Evolutionary conservation across 2,888 invertebrate species (phyloP).

Genomic region (Dryobota labecula): DNA sequence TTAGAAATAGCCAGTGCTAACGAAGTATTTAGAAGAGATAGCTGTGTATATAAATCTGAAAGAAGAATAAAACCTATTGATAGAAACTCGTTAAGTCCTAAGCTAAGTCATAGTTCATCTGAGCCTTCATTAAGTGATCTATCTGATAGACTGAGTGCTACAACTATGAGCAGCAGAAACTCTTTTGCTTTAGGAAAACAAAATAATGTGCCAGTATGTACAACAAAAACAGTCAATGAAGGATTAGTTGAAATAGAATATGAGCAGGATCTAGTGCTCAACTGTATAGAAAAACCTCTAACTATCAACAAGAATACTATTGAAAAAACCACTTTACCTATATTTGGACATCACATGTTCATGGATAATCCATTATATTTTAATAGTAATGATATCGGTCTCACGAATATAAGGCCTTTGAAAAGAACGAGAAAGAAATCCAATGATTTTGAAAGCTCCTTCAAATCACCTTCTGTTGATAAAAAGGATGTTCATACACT

Average conservation of each 20-base stretch:
- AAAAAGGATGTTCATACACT: constrained; percentile 83
- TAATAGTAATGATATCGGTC: constrained; percentile 81
- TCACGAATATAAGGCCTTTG: constrained; percentile 81
- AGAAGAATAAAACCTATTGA: constrained; percentile 80
- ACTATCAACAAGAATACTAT: constrained; percentile 69
- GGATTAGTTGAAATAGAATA: constrained; percentile 91
- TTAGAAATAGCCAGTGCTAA: constrained; percentile 84
- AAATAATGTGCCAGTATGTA: constrained; percentile 76
- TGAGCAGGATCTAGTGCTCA: constrained; percentile 84
- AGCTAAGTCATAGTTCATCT: constrained; percentile 83
- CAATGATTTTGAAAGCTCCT: constrained; percentile 86
- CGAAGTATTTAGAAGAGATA: constrained; percentile 81
- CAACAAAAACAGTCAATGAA: constrained; percentile 85
- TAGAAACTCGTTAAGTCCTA: constrained; percentile 73
- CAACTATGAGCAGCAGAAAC: constrained; percentile 76
- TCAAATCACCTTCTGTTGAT: constrained; percentile 86
- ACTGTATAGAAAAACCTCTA: constrained; percentile 83
- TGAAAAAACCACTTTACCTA: constrained; percentile 87
- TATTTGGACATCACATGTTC: constrained; percentile 87
- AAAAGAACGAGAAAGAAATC: constrained; percentile 87
- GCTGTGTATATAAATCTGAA: constrained; percentile 84
- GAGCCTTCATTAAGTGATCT: constrained; percentile 85
- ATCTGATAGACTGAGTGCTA: constrained; percentile 81
- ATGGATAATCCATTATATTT: constrained; percentile 89
- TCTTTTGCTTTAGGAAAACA: constrained; percentile 74